These are phyloP conservation scores for Megathymus violae DNA, from an alignment of 1,140 invertebrate species.

Conservation along the genomic window DNA sequence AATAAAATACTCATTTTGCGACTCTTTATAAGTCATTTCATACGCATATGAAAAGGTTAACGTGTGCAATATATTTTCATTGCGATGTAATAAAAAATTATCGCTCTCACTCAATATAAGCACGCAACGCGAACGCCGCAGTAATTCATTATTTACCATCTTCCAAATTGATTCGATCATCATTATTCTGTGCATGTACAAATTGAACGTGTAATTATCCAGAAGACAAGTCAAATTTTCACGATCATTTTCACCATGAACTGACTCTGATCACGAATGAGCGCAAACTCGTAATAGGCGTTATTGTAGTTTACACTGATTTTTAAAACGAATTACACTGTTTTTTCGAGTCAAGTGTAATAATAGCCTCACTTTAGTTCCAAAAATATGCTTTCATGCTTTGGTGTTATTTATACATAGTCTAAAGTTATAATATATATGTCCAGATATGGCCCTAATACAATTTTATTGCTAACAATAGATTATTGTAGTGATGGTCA, in stretches of 20 bases:
- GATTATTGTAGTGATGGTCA: too few species aligned
- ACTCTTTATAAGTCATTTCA: slow-evolving; percentile 3
- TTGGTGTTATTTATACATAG: too few species aligned
- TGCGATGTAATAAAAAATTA: slow-evolving; percentile 18
- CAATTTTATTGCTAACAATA: too few species aligned
- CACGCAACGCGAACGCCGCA: not conserved
- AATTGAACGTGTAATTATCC: slow-evolving; percentile 3
- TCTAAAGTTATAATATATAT: too few species aligned
- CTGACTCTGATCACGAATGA: not conserved
- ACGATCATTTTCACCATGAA: slow-evolving; percentile 19
- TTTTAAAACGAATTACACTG: too few species aligned
- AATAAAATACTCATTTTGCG: not conserved
- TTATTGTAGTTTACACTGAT: too few species aligned
- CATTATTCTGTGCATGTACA: not conserved
- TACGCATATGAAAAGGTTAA: slow-evolving; percentile 25
- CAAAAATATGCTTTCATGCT: too few species aligned
- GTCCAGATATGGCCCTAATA: too few species aligned
- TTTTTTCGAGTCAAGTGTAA: too few species aligned
- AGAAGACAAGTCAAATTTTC: slow-evolving; percentile 15
- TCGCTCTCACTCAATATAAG: slow-evolving; percentile 13
- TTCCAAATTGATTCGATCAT: slow-evolving; percentile 1
- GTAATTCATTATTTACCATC: slow-evolving; percentile 6
- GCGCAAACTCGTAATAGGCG: too few species aligned
- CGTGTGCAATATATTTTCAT: slow-evolving; percentile 19
- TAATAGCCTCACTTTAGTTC: too few species aligned